Conservation (phyloP, 2,113 vertebrate species). For the Oceanodroma tethys region DNA sequence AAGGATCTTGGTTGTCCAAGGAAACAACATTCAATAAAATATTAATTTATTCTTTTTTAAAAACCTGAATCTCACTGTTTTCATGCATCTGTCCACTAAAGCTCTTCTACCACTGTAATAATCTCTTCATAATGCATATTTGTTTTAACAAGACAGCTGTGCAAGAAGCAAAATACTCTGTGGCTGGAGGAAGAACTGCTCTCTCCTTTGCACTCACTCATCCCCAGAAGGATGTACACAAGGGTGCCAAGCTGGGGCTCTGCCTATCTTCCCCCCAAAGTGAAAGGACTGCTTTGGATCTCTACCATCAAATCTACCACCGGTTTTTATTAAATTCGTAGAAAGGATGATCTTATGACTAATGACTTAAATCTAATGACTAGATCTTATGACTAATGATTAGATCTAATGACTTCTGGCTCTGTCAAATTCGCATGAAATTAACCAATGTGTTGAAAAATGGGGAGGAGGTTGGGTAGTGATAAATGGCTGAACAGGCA, state of each 20-base stretch:
- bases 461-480: not conserved
- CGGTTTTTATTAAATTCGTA: not conserved
- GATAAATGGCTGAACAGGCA: slow-evolving; percentile 7
- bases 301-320: not conserved
- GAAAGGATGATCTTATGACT: slow-evolving; percentile 15
- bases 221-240: not conserved
- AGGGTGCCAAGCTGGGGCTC: not conserved
- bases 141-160: not conserved
- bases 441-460: not conserved
- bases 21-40: not conserved
- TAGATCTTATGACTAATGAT: slow-evolving; percentile 46
- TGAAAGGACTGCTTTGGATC: not conserved
- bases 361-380: slow-evolving; percentile 27
- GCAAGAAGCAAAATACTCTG: not conserved
- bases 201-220: not conserved
- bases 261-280: not conserved
- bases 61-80: not conserved
- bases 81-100: not conserved
- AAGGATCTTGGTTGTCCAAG: not conserved
- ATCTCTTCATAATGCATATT: not conserved
- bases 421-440: slow-evolving; percentile 27
- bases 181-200: not conserved
- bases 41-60: not conserved
- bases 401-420: slow-evolving; percentile 44
- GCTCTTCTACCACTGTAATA: not conserved